Base-by-base conservation (phyloP, 2,888 invertebrate genomes). In the Capitulum mitella region DNA sequence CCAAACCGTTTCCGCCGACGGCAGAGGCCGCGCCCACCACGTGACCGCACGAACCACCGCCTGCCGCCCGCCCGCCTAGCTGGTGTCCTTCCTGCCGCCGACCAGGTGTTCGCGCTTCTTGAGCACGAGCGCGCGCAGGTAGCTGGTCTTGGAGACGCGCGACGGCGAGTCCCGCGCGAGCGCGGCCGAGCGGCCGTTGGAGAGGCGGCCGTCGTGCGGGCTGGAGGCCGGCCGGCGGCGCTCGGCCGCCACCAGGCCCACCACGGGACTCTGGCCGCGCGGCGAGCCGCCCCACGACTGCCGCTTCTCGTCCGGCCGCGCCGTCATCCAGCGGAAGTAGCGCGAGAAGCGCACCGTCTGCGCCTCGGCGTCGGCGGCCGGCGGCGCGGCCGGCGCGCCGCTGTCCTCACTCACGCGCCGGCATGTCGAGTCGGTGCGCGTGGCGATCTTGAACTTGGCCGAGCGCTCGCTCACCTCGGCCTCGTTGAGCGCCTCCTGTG, bases 381-480 rank as follows among this genome's bases (percentile, higher is more conserved):
- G n/a, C 70, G 37, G 26, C 26, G 37, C 0, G 26, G 19, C 51
- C 43, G 32, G 3, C n/a, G 51, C 79, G 43, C 81, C 79, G 75
- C 80, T 81, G 48, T 83, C 82, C 22, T 83, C 81, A 43, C 70
- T 70, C 10, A 70, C 37, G 26, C 70, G 70, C 8, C 70, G 70
- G 12, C 29, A 14, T 0, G 22, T 40, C 37, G 82, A 82, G 79
- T 90, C 89, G 84, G 92, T 92, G 0, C 70, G 37, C 26, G 92
- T 92, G 54, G 91, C 91, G 82, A 92, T 92, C 85, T 92, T 92
- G 84, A 92, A 92, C 84, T 92, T 92, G 61, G 92, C 88, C 2
- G 92, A 89, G 84, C 91, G 91, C 84, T 92, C 92, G 81, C 91
- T 88, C 48, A 89, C 88, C 84, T 89, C 91, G 81, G 91, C 90